Evolutionary conservation across 1,140 invertebrate genomes (phyloP), one percentile per base, ranked within the genome.

Genomic region (Heliconius congener): DNA sequence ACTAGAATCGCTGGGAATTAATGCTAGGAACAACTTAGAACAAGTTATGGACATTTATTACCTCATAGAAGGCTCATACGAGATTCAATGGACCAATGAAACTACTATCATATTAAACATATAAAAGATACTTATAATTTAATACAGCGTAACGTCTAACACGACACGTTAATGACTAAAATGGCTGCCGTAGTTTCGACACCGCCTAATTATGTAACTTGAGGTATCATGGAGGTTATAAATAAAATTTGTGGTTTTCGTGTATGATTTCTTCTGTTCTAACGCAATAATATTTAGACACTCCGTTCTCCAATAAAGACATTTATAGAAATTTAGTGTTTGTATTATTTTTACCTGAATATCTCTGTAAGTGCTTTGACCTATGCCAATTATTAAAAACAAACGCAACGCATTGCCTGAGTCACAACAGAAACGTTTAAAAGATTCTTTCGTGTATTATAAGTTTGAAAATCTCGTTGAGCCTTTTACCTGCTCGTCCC

Each of bases 401-500:
- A 66, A 66, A 30, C 30, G 4, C 3, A 16, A 30, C 11, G 57
- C 76, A 71, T 81, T 57, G 60, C n/a, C 60, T 71, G 71, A 76
- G 52, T 71, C 80, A 82, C 76, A 82, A 75, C 77, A 71, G 74
- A 78, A 76, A 60, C 73, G 66, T 79, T 82, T 78, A 82, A 74
- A 79, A 76, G 80, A 82, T 76, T 73, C n/a, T 76, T 77, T 78
- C 75, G 71, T 79, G 60, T 70, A 73, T 74, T 74, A 74, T 50
- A 76, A 34, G 77, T 76, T 81, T 27, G 37, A 70, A 46, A 81
- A 81, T 81, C 75, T 81, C 55, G 79, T 79, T 79, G 80, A 83
- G 85, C 79, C 85, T 87, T 88, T 91, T 91, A 92, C 90, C 90
- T 92, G 90, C 87, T 87, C 86, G 66, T 77, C 82, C 81, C 78